Conservation (phyloP, 2,888 invertebrate genomes). For the Timandra comae region DNA sequence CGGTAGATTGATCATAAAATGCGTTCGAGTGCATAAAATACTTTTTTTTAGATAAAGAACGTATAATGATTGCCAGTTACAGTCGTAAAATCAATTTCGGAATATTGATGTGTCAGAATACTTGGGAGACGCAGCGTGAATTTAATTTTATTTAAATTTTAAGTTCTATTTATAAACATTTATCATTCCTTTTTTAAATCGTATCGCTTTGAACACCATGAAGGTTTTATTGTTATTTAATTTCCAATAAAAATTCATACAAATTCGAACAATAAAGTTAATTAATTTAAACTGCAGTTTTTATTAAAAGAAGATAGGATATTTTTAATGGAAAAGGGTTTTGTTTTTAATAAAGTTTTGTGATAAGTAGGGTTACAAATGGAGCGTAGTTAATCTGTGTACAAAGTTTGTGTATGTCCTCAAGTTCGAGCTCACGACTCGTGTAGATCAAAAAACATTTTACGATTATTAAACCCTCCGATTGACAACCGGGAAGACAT, state of each 20-base stretch:
- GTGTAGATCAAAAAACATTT: conserved; percentile 69
- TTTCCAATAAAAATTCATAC: conserved; percentile 12
- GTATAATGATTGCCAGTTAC: conserved; percentile 40
- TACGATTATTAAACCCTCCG: conserved; percentile 72
- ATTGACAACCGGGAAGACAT: conserved; percentile 73
- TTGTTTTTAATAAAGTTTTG: conserved; percentile 9
- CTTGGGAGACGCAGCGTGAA: conserved; percentile 38
- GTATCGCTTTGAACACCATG: conserved; percentile 15
- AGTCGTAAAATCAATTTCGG: conserved; percentile 44
- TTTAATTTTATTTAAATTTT: conserved; percentile 30
- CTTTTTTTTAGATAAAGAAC: conserved; percentile 43
- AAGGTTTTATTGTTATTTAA: conserved; percentile 18
- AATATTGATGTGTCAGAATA: conserved; percentile 41
- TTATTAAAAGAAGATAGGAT: not conserved
- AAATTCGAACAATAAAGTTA: conserved; percentile 4
- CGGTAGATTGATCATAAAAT: conserved; percentile 44
- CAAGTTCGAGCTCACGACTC: conserved; percentile 30
- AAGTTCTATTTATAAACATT: conserved; percentile 1
- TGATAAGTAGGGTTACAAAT: conserved; percentile 13
- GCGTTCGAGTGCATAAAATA: conserved; percentile 33
- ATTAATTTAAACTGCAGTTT: not conserved
- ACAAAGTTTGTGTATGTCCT: conserved; percentile 22
- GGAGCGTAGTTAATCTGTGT: conserved; percentile 23
- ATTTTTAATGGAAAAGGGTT: not conserved
- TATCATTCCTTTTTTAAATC: conserved; percentile 6